These are phyloP conservation scores for Clostera curtula DNA, from an alignment of 2,888 invertebrate species.

Conservation along the genomic window DNA sequence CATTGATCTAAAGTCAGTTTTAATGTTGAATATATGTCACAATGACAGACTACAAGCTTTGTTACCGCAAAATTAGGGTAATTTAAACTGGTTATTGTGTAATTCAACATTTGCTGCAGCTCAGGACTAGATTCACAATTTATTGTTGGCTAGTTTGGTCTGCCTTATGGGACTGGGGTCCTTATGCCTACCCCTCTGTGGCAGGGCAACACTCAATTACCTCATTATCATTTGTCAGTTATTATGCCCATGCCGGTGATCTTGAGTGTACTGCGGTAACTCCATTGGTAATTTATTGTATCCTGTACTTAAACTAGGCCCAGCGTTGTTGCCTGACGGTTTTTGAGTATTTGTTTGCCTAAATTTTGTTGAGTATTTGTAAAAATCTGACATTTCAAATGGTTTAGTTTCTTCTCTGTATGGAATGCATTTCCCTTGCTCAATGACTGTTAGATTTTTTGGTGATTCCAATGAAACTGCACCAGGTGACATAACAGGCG, in stretches of 20 bases:
- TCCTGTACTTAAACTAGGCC: conserved; percentile 34
- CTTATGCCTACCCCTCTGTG: no score
- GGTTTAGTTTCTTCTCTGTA: conserved; percentile 96
- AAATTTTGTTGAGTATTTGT: conserved; percentile 97
- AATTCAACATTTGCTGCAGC: no score
- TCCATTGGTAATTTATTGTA: conserved; percentile 63
- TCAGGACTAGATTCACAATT: conserved; percentile 11
- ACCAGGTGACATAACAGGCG: conserved; percentile 56
- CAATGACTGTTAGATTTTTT: conserved; percentile 88
- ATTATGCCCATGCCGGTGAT: conserved; percentile 57
- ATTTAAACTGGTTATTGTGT: no score
- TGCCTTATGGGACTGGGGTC: no score
- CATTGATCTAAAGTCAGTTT: conserved; percentile 3
- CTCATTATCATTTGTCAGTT: conserved; percentile 34
- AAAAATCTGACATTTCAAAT: conserved; percentile 98
- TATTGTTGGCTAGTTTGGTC: no score
- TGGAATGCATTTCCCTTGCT: conserved; percentile 92
- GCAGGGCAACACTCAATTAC: no score
- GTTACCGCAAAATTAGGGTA: no score
- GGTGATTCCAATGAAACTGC: conserved; percentile 82
- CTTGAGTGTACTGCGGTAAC: conserved; percentile 55
- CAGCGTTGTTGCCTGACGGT: conserved; percentile 32
- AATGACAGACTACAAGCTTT: no score
- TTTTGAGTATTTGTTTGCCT: conserved; percentile 75
- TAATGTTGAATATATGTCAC: no score